Evolutionary conservation across 2,113 vertebrate species (phyloP), one percentile per base, ranked within the genome.

Genomic region (Sinocyclocheilus maitianheensis): DNA sequence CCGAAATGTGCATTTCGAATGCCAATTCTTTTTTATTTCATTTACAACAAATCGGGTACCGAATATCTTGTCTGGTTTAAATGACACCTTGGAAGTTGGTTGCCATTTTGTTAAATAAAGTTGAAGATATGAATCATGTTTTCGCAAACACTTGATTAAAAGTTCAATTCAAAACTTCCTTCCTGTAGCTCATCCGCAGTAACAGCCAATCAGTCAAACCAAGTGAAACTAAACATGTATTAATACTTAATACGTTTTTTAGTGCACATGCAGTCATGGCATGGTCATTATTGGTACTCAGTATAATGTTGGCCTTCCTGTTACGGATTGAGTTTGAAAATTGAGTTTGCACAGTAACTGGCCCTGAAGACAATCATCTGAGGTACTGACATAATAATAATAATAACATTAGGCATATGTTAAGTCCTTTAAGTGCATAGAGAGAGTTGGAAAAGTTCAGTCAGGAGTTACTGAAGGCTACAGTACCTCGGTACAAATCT

Each of bases 41-140:
- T 22, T 72, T 11, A 40, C 4, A 22, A 20, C 0, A 48, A 48
- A 46, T 75, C 72, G 24, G 22, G 2, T 13, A 24, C 40, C 11
- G 24, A 1, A 55, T 34, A 58, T 58, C 0, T 34, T 24, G 20
- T 80, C 5, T 80, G 18, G 43, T 46, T 62, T 63, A 10, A 80
- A 24, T 43, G 34, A 62, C 55, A 24, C 12, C 6, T 48, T 65
- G 60, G 2, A 37, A 37, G 53, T n/a, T 13, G 10, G 5, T 26
- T 48, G 60, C 37, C 43, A 12, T 5, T 81, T 48, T 65, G 78
- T 65, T 18, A 18, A 81, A 81, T 81, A 65, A 65, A 81, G 13
- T 16, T 63, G 6, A 65, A 75, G 7, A 3, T 26, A 20, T 48
- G 4, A 67, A 18, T 26, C 16, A 20, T 46, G 40, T n/a, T 26